Evolutionary conservation across 2,113 vertebrate genomes (phyloP).

Genomic region (Porphyrio hochstetteri): DNA sequence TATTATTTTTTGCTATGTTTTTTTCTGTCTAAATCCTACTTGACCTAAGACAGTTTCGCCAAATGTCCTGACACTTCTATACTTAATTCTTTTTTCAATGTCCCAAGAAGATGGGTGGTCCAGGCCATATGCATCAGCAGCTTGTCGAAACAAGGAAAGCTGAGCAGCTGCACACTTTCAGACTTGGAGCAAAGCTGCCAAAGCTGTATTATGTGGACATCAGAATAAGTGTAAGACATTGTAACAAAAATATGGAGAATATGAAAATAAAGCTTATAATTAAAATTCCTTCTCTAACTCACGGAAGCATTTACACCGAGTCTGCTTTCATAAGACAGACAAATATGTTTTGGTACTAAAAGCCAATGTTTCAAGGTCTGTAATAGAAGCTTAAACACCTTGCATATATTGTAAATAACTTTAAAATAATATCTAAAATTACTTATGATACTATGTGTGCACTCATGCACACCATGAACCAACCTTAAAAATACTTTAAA

Average conservation of each 20-base stretch:
- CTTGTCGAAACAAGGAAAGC: not conserved
- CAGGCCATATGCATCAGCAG: not conserved
- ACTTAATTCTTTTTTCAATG: not conserved
- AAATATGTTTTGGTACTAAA: not conserved
- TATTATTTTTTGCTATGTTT: not conserved
- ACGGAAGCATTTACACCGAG: not conserved
- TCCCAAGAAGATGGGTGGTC: slow-evolving; percentile 49
- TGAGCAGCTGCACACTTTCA: slow-evolving; percentile 32
- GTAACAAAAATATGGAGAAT: not conserved
- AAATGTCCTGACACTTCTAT: not conserved
- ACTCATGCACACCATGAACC: not conserved
- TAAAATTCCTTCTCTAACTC: not conserved
- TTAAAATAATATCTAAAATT: not conserved
- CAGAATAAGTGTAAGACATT: not conserved
- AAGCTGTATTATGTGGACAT: not conserved
- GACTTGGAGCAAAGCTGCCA: not conserved
- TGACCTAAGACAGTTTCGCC: not conserved
- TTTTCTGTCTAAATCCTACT: slow-evolving; percentile 31
- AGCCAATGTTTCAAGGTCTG: not conserved
- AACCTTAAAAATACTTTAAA: not conserved
- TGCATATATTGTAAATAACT: not conserved
- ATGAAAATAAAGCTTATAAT: not conserved
- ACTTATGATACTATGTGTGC: not conserved
- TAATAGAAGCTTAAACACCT: not conserved
- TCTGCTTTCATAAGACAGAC: not conserved